Evolutionary conservation across 2,113 vertebrate species (phyloP).

Genomic region (Syngnathus floridae): DNA sequence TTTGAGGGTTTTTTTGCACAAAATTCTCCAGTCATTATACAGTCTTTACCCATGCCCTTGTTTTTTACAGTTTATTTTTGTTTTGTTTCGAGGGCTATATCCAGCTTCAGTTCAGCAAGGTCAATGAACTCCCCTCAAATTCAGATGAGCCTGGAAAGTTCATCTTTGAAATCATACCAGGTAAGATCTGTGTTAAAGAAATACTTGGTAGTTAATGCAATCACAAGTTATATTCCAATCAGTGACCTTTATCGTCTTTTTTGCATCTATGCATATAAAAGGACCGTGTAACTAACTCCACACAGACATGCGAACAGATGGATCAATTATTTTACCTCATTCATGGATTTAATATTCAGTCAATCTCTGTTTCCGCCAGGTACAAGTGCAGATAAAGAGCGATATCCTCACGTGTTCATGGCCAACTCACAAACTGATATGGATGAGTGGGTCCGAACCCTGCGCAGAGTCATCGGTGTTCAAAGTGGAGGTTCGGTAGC

Average conservation of each 20-base stretch:
- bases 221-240: not conserved
- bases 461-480: slow-evolving; percentile 75
- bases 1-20: too few relatives aligned
- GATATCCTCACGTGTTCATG: slow-evolving; percentile 84
- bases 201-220: not conserved
- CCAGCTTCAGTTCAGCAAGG: slow-evolving; percentile 76
- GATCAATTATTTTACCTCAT: not conserved
- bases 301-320: not conserved
- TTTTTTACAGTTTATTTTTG: not conserved
- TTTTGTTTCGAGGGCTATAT: slow-evolving; percentile 76
- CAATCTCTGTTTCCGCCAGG: slow-evolving; percentile 53
- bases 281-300: not conserved
- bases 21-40: not conserved
- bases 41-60: not conserved
- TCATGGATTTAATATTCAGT: not conserved
- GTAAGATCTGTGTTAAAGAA: slow-evolving; percentile 60
- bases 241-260: not conserved
- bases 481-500: slow-evolving; percentile 75
- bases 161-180: slow-evolving; percentile 88
- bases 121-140: slow-evolving; percentile 77
- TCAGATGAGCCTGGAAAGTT: slow-evolving; percentile 84
- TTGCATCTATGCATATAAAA: too few relatives aligned
- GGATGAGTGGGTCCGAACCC: slow-evolving; percentile 89
- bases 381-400: slow-evolving; percentile 69
- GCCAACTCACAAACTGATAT: slow-evolving; percentile 86